A percentile compares a stretch with the other conserved stretches of the same genome.
phyloP scores from a whole-genome alignment of 2,113 vertebrate genomes.

The Cololabis saira region DNA sequence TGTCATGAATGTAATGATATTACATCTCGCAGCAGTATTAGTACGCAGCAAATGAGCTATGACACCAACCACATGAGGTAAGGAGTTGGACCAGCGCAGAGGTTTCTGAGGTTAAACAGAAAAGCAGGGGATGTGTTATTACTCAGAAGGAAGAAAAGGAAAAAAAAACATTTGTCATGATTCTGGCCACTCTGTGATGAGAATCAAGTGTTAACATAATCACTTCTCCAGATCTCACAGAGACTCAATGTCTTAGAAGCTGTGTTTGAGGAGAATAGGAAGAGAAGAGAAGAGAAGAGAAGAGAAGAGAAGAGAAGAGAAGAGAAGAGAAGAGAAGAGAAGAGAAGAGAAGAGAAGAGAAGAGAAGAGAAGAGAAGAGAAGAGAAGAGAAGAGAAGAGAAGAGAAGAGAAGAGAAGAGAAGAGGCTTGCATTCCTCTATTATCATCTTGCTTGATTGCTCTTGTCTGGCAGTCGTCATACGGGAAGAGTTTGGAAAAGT shows the following conservation, averaged over 20 bases:
- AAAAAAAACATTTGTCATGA: constrained; percentile 59
- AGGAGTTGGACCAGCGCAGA: constrained; percentile 59
- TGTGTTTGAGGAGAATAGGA: constrained; percentile 14
- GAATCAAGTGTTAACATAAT: constrained; percentile 71
- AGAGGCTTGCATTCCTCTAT: constrained; percentile 15
- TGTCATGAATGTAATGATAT: constrained; percentile 54
- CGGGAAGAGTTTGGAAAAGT: constrained; percentile 40
- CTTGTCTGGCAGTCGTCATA: constrained; percentile 53
- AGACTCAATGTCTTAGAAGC: constrained; percentile 41
- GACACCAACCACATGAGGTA: constrained; percentile 66
- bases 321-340: constrained; percentile 15
- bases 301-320: background rate
- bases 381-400: constrained; percentile 1
- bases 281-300: background rate
- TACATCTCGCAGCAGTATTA: constrained; percentile 56
- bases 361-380: background rate
- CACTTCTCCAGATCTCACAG: constrained; percentile 59
- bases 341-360: background rate
- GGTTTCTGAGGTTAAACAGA: constrained; percentile 68
- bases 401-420: background rate
- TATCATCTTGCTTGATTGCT: constrained; percentile 55
- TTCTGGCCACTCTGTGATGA: constrained; percentile 57
- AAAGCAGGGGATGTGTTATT: constrained; percentile 74
- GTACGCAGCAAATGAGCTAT: constrained; percentile 54
- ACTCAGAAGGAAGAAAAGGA: constrained; percentile 46